phyloP scores from a whole-genome alignment of 2,888 invertebrate species.

The Pandemis heparana region DNA sequence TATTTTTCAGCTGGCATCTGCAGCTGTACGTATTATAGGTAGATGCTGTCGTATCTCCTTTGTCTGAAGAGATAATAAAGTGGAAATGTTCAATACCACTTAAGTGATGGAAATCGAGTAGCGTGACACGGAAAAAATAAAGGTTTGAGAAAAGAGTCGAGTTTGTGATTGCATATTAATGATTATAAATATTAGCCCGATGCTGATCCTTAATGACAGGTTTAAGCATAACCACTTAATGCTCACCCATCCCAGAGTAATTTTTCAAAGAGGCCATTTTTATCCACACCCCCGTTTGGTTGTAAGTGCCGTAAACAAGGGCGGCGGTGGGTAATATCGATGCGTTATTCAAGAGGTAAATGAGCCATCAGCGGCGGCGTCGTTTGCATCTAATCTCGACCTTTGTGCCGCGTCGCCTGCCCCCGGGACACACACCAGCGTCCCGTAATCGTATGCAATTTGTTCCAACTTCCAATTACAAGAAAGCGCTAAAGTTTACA shows the following conservation, averaged over 20 bases:
- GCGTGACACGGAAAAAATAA: not conserved
- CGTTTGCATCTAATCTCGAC: slow-evolving; percentile 82
- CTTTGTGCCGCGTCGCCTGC: slow-evolving; percentile 53
- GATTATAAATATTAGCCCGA: not conserved
- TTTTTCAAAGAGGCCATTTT: slow-evolving; percentile 36
- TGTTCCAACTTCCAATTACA: slow-evolving; percentile 42
- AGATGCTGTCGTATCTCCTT: not conserved
- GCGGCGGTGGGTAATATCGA: slow-evolving; percentile 64
- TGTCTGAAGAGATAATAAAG: not conserved
- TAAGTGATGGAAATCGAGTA: not conserved
- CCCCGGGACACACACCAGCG: slow-evolving; percentile 60
- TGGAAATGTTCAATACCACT: slow-evolving; percentile 1
- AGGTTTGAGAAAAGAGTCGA: not conserved
- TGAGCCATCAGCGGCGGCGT: slow-evolving; percentile 79
- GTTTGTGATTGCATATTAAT: not conserved
- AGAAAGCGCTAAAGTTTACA: slow-evolving; percentile 42
- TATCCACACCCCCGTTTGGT: slow-evolving; percentile 33
- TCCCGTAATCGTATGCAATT: slow-evolving; percentile 51
- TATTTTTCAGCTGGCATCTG: not conserved
- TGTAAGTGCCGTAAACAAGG: slow-evolving; percentile 47
- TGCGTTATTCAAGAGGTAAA: slow-evolving; percentile 81
- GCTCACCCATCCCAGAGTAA: slow-evolving; percentile 28
- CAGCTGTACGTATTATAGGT: not conserved
- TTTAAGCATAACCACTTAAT: slow-evolving; percentile 7
- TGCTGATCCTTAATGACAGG: slow-evolving; percentile 30